Evolutionary conservation across 2,113 vertebrate species (phyloP), one percentile per base, ranked within the genome.

Genomic region (Mormyrus lacerda): DNA sequence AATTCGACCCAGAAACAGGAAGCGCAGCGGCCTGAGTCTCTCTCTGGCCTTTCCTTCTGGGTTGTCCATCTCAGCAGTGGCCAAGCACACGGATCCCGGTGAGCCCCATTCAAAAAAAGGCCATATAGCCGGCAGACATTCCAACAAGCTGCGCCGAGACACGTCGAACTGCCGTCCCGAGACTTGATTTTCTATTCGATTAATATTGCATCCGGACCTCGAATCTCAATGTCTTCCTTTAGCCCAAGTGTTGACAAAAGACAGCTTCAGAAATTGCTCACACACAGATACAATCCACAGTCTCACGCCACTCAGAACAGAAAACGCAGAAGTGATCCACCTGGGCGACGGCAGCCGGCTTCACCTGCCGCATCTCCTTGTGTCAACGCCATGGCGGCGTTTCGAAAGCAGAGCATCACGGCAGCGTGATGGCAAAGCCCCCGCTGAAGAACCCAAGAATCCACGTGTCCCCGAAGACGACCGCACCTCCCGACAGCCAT

Each of bases 1-100:
- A 83, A 11, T 69, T 65, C 61, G n/a, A 88, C 90, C 90, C 85
- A 45, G 44, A 76, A 90, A 85, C 83, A 93, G 91, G 89, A 94
- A 93, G 87, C 83, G 87, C 53, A 84, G 61, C 48, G 5, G 39
- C 5, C 53, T 24, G 27, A 3, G 19, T 15, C 15, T 10, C 27
- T 39, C 73, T 42, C 9, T 13, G 24, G 31, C 9, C 0, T 48
- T 85, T n/a, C 47, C 0, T 24, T 27, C 45, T 24, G 31, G 15
- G 35, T 17, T 42, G 17, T 53, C 13, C n/a, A 3, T 87, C 50
- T 39, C 85, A 87, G 48, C 2, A 24, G 6, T 1, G n/a, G n/a
- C 61, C n/a, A 5, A 11, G 85, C 17, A 10, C 2, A 84, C 4
- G 35, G 13, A 42, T 27, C 35, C 3, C 42, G 13, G 7, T 7